Conservation (phyloP, 2,888 invertebrate genomes). For the Hedychridium roseum region DNA sequence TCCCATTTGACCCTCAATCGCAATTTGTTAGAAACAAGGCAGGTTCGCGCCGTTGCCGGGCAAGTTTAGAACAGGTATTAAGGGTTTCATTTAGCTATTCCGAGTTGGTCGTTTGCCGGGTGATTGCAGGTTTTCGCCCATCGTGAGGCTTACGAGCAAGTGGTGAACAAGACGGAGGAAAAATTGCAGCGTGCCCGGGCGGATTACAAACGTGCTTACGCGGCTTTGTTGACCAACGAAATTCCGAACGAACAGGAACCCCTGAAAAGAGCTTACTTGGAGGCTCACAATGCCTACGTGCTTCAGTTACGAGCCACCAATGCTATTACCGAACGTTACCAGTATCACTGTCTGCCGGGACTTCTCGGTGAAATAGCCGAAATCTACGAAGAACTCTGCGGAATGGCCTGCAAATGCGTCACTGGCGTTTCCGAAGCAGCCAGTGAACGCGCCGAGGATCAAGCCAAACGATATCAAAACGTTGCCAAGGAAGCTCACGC, state of each 20-base stretch:
- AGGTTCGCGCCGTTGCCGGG: no score
- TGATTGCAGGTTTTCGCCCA: constrained; percentile 79
- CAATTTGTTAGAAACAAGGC: no score
- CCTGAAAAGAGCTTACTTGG: constrained; percentile 79
- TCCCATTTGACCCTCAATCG: no score
- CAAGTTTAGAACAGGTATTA: no score
- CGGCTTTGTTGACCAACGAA: constrained; percentile 76
- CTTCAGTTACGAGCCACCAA: constrained; percentile 93
- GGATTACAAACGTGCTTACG: constrained; percentile 87
- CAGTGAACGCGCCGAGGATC: constrained; percentile 86
- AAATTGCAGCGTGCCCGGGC: constrained; percentile 82
- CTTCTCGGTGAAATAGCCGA: constrained; percentile 91
- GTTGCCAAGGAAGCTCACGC: constrained; percentile 80
- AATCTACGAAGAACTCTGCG: constrained; percentile 88
- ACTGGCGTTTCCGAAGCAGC: constrained; percentile 86
- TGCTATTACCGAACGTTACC: constrained; percentile 90
- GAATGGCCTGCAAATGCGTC: constrained; percentile 54
- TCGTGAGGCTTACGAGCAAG: constrained; percentile 88
- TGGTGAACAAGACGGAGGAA: constrained; percentile 85
- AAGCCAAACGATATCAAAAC: constrained; percentile 83
- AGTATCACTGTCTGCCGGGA: constrained; percentile 84
- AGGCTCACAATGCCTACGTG: constrained; percentile 92
- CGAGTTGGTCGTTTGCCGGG: no score
- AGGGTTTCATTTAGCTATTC: no score
- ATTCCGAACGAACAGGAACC: constrained; percentile 67